Base-by-base conservation (phyloP, 53 echinoderm and acorn worm species). In the Hippasteria phrygiana region DNA sequence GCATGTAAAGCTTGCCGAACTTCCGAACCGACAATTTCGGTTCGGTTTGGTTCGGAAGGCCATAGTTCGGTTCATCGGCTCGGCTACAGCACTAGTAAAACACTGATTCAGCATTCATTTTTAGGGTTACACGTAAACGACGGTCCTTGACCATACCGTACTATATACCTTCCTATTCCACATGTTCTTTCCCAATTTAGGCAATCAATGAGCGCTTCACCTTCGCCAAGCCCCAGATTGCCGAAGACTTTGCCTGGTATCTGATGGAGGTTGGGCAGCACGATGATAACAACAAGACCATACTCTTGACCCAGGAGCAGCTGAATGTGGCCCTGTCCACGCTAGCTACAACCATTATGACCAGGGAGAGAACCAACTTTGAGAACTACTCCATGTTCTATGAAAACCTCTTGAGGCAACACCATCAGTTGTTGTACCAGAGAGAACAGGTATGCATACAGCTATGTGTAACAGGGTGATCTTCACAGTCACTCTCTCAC, bases 351-450 rank as follows among this genome's bases (percentile, higher is more conserved):
- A 91, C 94, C 17, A 89, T 98, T 66, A 98, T 98, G 98, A 20
- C 72, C 16, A 93, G 96, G 40, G 99, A 96, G 74, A 91, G 90
- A 55, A 96, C 94, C 77, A 99, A 93, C 83, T 99, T 89, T 70
- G 99, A 99, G 86, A 95, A 91, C 55, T 99, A 99, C 74, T 99
- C 99, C 76, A 99, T 99, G 99, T 99, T 94, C 88, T 96, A 99
- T 55, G 99, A 98, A 72, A 99, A 96, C 40, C 90, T 99, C 0
- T 64, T 99, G 39, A 80, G 99, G 54, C 99, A 99, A 43, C 94
- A 99, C 34, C 99, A 99, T 76, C 99, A 99, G 84, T 34, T 96
- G 26, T 87, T 99, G 29, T 99, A 99, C 77, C 95, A 99, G 67
- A 93, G 93, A 46, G 96, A 96, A 80, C 99, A 94, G 94, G 99